These are phyloP conservation scores for Anodontia alba DNA, from an alignment of 2,888 invertebrate species.

Conservation along the genomic window DNA sequence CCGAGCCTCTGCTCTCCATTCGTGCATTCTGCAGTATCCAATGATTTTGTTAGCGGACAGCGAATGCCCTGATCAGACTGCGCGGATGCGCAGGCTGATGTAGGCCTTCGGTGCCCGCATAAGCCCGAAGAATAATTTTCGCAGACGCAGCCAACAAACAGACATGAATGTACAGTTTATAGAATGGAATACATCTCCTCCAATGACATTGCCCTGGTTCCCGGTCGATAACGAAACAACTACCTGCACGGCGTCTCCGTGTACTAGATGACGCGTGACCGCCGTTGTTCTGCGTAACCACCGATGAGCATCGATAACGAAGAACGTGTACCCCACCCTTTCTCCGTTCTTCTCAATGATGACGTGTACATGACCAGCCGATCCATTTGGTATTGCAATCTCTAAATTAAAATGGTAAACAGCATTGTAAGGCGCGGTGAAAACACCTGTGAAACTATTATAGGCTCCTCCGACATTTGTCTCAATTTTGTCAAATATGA, in stretches of 20 bases:
- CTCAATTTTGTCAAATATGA: neutral
- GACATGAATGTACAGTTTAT: no score
- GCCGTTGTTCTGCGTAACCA: neutral
- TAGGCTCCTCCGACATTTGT: neutral
- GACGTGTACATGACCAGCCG: neutral
- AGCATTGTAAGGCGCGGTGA: neutral
- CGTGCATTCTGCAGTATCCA: no score
- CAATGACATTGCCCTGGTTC: neutral
- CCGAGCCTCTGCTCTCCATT: no score
- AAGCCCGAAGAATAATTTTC: no score
- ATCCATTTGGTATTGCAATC: neutral
- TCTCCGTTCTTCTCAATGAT: neutral
- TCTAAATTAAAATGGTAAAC: neutral
- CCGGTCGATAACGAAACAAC: neutral
- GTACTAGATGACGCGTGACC: neutral
- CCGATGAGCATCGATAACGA: neutral
- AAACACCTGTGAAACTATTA: neutral
- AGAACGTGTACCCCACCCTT: neutral
- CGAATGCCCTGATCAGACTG: no score
- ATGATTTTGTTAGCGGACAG: no score
- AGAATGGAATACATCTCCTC: neutral
- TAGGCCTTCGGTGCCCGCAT: no score
- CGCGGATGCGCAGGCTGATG: no score
- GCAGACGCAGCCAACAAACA: no score
- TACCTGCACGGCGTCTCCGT: neutral